Evolutionary conservation across 2,797 vertebrate genomes (phyloP).

Genomic region (Enteromius mattozi): DNA sequence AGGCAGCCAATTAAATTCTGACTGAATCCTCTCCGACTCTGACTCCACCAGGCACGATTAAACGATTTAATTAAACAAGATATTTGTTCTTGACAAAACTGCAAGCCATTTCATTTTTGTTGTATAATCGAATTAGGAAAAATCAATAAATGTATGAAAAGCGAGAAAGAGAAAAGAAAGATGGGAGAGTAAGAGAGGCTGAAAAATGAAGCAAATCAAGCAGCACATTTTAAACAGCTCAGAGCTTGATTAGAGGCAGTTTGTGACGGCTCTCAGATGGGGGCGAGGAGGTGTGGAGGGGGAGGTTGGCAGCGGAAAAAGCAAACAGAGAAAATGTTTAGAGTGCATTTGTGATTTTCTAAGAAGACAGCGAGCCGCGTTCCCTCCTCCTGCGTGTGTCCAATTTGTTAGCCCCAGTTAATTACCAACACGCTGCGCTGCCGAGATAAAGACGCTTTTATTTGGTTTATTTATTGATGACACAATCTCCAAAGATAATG

Average conservation of each 20-base stretch:
- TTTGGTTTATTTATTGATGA: slow-evolving; percentile 69
- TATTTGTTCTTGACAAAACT: slow-evolving; percentile 49
- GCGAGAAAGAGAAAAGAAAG: not conserved
- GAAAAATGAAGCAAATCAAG: slow-evolving; percentile 58
- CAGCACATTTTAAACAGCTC: slow-evolving; percentile 46
- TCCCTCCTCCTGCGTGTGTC: slow-evolving; percentile 63
- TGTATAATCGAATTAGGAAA: slow-evolving; percentile 35
- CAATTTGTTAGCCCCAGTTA: slow-evolving; percentile 70
- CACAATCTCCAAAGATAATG: slow-evolving; percentile 64
- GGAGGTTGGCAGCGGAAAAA: slow-evolving; percentile 43
- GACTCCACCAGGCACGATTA: slow-evolving; percentile 55
- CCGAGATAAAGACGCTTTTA: slow-evolving; percentile 67
- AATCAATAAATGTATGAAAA: slow-evolving; percentile 55
- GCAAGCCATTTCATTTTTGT: slow-evolving; percentile 27
- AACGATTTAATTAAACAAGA: slow-evolving; percentile 63
- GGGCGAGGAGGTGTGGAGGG: slow-evolving; percentile 14
- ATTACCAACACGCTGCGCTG: slow-evolving; percentile 69
- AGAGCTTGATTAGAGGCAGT: slow-evolving; percentile 50
- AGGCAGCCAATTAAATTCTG: slow-evolving; percentile 60
- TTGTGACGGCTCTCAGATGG: slow-evolving; percentile 48
- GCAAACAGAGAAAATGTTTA: slow-evolving; percentile 56
- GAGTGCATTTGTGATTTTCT: slow-evolving; percentile 52
- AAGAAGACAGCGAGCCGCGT: slow-evolving; percentile 45
- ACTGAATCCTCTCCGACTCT: slow-evolving; percentile 52
- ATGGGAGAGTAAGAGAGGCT: slow-evolving; percentile 24